Percentiles rank a stretch among this genome's conserved stretches.
Evolutionary conservation across 2,113 vertebrate genomes (phyloP).

Genomic region (Hemiscyllium ocellatum): DNA sequence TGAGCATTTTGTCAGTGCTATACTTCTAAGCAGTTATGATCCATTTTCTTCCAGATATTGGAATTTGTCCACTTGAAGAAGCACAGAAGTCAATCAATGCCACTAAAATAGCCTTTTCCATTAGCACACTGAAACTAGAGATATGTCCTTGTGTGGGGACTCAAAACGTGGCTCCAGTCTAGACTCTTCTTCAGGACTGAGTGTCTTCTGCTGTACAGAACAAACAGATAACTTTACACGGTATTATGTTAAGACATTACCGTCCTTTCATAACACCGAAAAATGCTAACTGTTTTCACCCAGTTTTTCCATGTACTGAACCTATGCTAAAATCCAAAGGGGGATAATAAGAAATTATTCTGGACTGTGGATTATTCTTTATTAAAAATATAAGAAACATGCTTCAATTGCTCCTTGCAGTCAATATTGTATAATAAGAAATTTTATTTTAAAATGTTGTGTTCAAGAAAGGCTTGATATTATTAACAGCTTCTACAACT

Average conservation of each 20-base stretch:
- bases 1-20: constrained; percentile 25
- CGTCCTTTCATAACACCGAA: constrained; percentile 43
- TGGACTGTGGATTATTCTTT: neutral
- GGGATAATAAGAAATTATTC: neutral
- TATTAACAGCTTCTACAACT: neutral
- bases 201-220: constrained; percentile 28
- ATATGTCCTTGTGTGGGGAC: constrained; percentile 56
- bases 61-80: constrained; percentile 52
- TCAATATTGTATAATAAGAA: neutral
- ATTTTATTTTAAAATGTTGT: neutral
- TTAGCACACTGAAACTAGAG: constrained; percentile 57
- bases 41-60: constrained; percentile 56
- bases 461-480: neutral
- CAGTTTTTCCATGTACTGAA: neutral
- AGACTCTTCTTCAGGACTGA: constrained; percentile 14
- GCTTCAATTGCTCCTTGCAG: neutral
- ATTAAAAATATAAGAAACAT: neutral
- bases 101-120: constrained; percentile 57
- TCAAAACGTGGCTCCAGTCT: constrained; percentile 49
- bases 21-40: constrained; percentile 56
- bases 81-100: constrained; percentile 57
- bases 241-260: constrained; percentile 43
- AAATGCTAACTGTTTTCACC: constrained; percentile 38
- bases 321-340: neutral
- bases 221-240: constrained; percentile 48